A percentile compares a stretch with the other conserved stretches of the same genome.
Evolutionary conservation across 2,113 vertebrate species (phyloP).

Genomic region (Phrynocephalus versicolor): DNA sequence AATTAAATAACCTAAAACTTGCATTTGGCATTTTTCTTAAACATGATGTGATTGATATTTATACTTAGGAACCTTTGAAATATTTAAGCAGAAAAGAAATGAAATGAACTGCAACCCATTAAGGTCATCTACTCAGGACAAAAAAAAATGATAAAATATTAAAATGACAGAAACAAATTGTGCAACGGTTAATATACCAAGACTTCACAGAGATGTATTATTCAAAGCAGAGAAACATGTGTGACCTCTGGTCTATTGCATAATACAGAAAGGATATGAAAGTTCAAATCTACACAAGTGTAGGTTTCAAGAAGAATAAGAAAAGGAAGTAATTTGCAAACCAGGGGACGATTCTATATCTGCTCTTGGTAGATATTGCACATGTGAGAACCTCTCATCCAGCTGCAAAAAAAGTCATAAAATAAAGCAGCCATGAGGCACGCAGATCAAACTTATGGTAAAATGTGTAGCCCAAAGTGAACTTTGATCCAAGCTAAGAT

Average conservation of each 20-base stretch:
- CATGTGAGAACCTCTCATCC: not conserved
- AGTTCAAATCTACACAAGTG: slow-evolving; percentile 65
- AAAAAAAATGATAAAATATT: slow-evolving; percentile 83
- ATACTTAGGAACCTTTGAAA: slow-evolving; percentile 76
- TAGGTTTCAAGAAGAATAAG: slow-evolving; percentile 45
- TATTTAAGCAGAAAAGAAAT: slow-evolving; percentile 80
- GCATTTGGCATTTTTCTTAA: slow-evolving; percentile 64
- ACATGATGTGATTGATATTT: slow-evolving; percentile 71
- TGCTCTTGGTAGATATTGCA: not conserved
- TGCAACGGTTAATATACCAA: slow-evolving; percentile 69
- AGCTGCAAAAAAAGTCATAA: not conserved
- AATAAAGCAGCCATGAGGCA: not conserved
- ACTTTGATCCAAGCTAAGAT: not conserved
- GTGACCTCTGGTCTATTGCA: slow-evolving; percentile 74
- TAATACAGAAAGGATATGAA: slow-evolving; percentile 64
- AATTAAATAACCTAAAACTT: slow-evolving; percentile 71
- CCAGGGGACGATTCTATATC: slow-evolving; percentile 1
- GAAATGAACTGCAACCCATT: slow-evolving; percentile 78
- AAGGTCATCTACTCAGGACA: slow-evolving; percentile 82
- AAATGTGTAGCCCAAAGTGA: slow-evolving; percentile 1
- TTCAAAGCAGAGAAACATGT: slow-evolving; percentile 71
- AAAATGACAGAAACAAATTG: slow-evolving; percentile 82
- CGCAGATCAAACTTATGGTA: not conserved
- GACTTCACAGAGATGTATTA: slow-evolving; percentile 75
- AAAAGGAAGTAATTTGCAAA: slow-evolving; percentile 46